Base-by-base conservation (phyloP, 2,888 invertebrate genomes). In the Cataglyphis livida region DNA sequence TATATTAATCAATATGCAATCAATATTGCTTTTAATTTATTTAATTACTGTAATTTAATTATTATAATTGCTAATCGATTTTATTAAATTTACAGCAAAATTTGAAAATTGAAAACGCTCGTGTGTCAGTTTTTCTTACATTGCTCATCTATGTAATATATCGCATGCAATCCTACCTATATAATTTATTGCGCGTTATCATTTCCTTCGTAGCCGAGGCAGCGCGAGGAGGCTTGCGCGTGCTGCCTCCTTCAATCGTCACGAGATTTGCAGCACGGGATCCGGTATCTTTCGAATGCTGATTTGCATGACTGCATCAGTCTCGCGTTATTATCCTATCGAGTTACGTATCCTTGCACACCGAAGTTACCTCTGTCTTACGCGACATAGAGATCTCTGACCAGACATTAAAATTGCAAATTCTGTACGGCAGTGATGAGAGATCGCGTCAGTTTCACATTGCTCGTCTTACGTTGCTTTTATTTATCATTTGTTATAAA, bases 361-460 rank as follows among this genome's bases (percentile, higher is more conserved):
- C 70, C 73, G 76, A 51, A 82, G 59, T 28, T 81, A 76, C 64
- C 71, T 84, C 32, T 57, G 79, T 64, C 32, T 51, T 44, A 41
- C 54, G 28, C 57, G 54, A 57, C 44, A 84, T 61, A 82, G 74
- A 84, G 70, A 84, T 83, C 70, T 82, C 82, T 82, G 83, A 73
- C 51, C 66, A 59, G 57, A 25, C 84, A 92, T 92, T 92, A 91
- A 92, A 92, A 92, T 92, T 92, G 92, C 92, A 92, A 91, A 92
- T 92, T 82, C 71, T 82, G 61, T 85, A 88, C 87, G 85, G 88
- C 88, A 88, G 87, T 88, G 89, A 89, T 89, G 89, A 88, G 86
- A 90, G 85, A 78, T 71, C 66, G 54, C 81, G 76, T 51, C 81
- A 35, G 73, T 64, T 61, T 66, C 71, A 41, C 57, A 59, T 51